Conservation (phyloP, 1,140 invertebrate genomes). For the Amphibalanus amphitrite region DNA sequence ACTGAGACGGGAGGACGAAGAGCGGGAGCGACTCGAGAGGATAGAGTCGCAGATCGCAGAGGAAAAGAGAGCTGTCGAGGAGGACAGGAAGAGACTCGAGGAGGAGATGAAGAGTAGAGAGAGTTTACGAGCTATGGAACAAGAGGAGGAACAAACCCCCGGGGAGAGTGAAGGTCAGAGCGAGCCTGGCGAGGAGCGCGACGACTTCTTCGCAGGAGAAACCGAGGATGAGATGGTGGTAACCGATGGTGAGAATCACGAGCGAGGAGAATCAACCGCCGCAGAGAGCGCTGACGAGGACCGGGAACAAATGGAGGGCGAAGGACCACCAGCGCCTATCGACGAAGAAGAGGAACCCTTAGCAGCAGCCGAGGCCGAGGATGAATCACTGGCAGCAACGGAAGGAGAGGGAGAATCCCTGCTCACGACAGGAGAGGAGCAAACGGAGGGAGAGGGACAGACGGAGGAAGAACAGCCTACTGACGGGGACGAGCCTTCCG, state of each 20-base stretch:
- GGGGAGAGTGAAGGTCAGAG: not conserved
- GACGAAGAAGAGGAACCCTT: no score
- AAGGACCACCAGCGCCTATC: no score
- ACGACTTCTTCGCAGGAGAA: not conserved
- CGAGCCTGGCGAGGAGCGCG: not conserved
- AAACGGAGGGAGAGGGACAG: no score
- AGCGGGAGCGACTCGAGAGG: not conserved
- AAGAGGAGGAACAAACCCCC: not conserved
- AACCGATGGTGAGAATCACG: no score
- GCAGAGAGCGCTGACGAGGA: no score
- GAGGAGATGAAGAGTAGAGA: not conserved
- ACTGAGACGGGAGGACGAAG: not conserved
- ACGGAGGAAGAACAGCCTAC: not conserved
- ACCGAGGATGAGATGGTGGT: no score
- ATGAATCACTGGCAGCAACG: not conserved
- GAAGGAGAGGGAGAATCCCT: no score
- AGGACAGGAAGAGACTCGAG: not conserved
- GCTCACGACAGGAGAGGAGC: no score
- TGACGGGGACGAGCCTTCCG: not conserved
- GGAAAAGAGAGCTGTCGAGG: not conserved
- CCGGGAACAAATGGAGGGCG: no score
- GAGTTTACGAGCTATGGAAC: not conserved
- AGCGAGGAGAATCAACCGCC: no score
- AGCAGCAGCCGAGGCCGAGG: no score
- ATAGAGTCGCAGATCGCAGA: not conserved